phyloP scores from a whole-genome alignment of 2,113 vertebrate genomes.

The Xyrauchen texanus region DNA sequence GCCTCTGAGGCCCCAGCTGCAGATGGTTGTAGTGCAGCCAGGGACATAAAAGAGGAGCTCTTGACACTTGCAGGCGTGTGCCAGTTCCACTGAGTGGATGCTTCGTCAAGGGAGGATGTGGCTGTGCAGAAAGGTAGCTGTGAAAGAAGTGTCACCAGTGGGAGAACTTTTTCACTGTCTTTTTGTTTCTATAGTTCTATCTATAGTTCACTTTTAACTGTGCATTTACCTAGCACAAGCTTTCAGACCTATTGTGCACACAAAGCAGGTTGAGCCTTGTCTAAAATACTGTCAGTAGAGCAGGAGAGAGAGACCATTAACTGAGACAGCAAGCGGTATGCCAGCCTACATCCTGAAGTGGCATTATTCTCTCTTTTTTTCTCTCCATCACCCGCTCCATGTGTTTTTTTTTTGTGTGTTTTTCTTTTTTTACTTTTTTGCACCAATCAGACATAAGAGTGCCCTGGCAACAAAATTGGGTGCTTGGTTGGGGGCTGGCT shows the following conservation, averaged over 20 bases:
- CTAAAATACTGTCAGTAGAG: slow-evolving; percentile 51
- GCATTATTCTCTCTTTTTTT: slow-evolving; percentile 20
- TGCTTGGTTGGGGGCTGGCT: not conserved
- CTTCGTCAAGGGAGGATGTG: slow-evolving; percentile 44
- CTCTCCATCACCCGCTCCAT: not conserved
- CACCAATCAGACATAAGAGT: slow-evolving; percentile 42
- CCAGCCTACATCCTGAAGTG: slow-evolving; percentile 49
- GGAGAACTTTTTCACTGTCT: not conserved
- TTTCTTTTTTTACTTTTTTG: not conserved
- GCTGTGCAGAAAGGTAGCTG: slow-evolving; percentile 35
- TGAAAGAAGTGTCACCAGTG: slow-evolving; percentile 52
- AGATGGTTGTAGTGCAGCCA: slow-evolving; percentile 51
- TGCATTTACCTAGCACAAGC: slow-evolving; percentile 34
- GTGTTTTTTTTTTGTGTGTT: too few species aligned
- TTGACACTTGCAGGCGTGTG: slow-evolving; percentile 45
- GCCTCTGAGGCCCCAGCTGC: slow-evolving; percentile 49
- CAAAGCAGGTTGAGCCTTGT: slow-evolving; percentile 49
- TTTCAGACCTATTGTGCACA: slow-evolving; percentile 51
- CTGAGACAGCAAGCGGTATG: slow-evolving; percentile 45
- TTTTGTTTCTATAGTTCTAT: slow-evolving; percentile 16
- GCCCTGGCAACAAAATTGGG: slow-evolving; percentile 44
- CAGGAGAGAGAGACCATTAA: slow-evolving; percentile 52
- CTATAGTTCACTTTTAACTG: slow-evolving; percentile 49
- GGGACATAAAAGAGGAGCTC: slow-evolving; percentile 43
- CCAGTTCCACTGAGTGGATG: slow-evolving; percentile 51